phyloP scores from a whole-genome alignment of 2,888 invertebrate genomes.

The Aricia artaxerxes region DNA sequence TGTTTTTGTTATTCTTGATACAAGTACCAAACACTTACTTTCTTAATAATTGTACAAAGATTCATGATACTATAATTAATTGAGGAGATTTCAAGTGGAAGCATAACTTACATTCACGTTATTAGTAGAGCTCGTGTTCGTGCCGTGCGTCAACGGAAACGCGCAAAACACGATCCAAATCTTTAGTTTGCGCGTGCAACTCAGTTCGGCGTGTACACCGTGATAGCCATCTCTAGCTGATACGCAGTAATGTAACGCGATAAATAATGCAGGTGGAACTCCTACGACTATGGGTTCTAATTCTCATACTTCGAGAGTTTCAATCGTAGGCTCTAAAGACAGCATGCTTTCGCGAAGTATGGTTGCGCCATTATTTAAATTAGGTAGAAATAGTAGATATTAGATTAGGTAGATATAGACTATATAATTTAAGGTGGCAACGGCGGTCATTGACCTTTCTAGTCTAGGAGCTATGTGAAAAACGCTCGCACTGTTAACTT shows the following conservation, averaged over 20 bases:
- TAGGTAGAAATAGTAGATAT: no score
- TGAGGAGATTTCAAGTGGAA: no score
- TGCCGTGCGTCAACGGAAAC: conserved; percentile 47
- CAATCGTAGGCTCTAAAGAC: background rate
- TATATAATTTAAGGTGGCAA: no score
- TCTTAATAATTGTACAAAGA: no score
- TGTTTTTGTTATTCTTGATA: no score
- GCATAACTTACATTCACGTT: no score
- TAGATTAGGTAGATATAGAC: no score
- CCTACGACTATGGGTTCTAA: conserved; percentile 46
- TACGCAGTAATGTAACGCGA: conserved; percentile 75
- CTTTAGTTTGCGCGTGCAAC: conserved; percentile 71
- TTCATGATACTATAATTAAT: no score
- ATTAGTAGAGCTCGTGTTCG: background rate
- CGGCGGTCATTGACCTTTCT: no score
- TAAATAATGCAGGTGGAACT: conserved; percentile 74
- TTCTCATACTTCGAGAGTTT: background rate
- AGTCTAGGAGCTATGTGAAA: no score
- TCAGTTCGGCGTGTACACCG: conserved; percentile 65
- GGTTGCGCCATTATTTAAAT: background rate
- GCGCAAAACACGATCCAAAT: conserved; percentile 60
- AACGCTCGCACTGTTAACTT: no score
- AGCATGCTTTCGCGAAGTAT: background rate
- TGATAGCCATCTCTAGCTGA: conserved; percentile 72
- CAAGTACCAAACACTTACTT: no score